phyloP scores from a whole-genome alignment of 2,888 invertebrate species.

The Blastobasis lacticolella region DNA sequence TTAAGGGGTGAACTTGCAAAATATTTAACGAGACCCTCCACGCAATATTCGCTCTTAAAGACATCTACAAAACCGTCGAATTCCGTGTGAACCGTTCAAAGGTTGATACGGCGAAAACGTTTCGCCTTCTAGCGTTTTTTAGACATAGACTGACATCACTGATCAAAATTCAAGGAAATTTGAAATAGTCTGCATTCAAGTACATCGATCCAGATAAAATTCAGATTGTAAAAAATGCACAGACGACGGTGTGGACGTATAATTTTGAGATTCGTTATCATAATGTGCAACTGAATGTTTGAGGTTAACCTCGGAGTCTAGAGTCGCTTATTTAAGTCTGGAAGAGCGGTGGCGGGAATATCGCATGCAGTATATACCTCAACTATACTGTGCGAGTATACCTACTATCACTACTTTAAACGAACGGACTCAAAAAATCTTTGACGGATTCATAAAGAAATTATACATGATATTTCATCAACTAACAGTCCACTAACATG shows the following conservation, averaged over 20 bases:
- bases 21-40: constrained; percentile 9
- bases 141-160: constrained; percentile 46
- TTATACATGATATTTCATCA: too few relatives aligned
- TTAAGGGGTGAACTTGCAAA: constrained; percentile 42
- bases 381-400: background rate
- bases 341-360: too few relatives aligned
- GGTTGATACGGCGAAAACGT: constrained; percentile 7
- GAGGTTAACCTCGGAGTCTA: constrained; percentile 43
- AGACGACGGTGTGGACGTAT: constrained; percentile 57
- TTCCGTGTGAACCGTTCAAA: constrained; percentile 22
- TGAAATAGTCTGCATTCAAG: constrained; percentile 64
- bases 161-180: constrained; percentile 73
- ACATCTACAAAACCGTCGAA: constrained; percentile 11
- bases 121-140: constrained; percentile 15
- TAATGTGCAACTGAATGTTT: constrained; percentile 61
- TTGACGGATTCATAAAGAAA: too few relatives aligned
- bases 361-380: background rate
- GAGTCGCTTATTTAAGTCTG: too few relatives aligned
- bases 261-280: constrained; percentile 70
- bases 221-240: constrained; percentile 68
- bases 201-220: constrained; percentile 56
- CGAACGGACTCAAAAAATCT: too few relatives aligned
- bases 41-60: constrained; percentile 21
- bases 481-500: too few relatives aligned
- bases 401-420: too few relatives aligned